Evolutionary conservation across 2,888 invertebrate species (phyloP).

Genomic region (Metacarcinus magister): DNA sequence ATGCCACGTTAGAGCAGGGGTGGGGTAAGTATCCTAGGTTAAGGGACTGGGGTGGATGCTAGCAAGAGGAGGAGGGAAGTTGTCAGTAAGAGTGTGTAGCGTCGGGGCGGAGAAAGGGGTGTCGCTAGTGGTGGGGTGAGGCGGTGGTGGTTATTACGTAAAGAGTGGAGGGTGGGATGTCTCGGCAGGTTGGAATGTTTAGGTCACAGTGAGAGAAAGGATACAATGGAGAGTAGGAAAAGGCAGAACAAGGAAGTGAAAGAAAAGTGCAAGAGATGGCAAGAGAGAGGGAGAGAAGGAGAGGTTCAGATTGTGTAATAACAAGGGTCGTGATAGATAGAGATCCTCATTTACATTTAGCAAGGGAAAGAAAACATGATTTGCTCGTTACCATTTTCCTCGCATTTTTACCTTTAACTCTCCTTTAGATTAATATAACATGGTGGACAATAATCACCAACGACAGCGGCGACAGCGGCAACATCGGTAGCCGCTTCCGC

Average conservation of each 20-base stretch:
- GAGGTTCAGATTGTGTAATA: neutral
- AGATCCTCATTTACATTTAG: neutral
- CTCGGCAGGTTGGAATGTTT: neutral
- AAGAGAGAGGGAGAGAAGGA: neutral
- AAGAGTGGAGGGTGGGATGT: neutral
- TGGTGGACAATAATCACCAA: neutral
- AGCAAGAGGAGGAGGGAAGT: neutral
- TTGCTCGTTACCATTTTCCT: neutral
- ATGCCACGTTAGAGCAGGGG: neutral
- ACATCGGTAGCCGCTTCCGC: neutral
- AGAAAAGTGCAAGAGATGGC: neutral
- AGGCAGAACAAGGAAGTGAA: neutral
- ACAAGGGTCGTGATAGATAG: neutral
- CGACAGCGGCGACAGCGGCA: neutral
- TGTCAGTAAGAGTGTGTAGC: neutral
- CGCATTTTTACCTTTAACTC: neutral
- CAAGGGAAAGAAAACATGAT: slow-evolving; percentile 10
- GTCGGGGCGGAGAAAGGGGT: neutral
- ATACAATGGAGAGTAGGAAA: no score
- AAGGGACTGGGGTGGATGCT: neutral
- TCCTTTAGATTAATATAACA: neutral
- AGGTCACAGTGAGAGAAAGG: neutral
- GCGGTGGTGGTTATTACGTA: neutral
- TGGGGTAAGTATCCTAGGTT: neutral
- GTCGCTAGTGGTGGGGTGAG: neutral